Base-by-base conservation (phyloP, 2,113 vertebrate species). In the Sula dactylatra region DNA sequence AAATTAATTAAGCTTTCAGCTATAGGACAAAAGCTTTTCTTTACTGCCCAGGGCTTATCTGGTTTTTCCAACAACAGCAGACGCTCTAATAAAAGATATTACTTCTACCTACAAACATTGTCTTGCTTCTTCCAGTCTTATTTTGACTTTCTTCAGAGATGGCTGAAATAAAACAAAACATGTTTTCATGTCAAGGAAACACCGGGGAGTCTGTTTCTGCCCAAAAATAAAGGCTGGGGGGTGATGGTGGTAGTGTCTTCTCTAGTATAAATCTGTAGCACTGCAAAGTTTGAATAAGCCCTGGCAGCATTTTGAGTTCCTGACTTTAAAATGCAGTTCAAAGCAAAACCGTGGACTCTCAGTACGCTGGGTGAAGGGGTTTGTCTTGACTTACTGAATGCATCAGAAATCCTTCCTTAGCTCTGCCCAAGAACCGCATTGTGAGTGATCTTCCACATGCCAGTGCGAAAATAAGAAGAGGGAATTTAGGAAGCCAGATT, bases 141-240 rank as follows among this genome's bases (percentile, higher is more conserved):
- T 95, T 96, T 84, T 97, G 90, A 95, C 82, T 78, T 94, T 62
- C 82, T 86, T 90, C 74, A 67, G 89, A 83, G 88, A 38, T 89
- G 90, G 89, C 36, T 88, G 70, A 97, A 96, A 97, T 96, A 91
- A 96, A 97, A 95, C 74, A 90, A 82, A 93, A 38, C 67, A 74
- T 84, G 85, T 96, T 97, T 97, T 94, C 95, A 87, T 92, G 94
- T 95, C 86, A n/a, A 86, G 92, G 95, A 55, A 96, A 91, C 91
- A 90, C 67, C 32, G 44, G 72, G 95, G 90, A 87, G 52, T 81
- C 67, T 78, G 34, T 90, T 94, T 84, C 73, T 93, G 84, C 59
- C 47, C 38, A 2, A 77, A 91, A 85, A 88, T 55, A 67, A 67
- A 27, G 42, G 79, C 69, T 87, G 47, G 70, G 88, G 92, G 38